Percentiles rank a stretch among this genome's conserved stretches.
These are phyloP conservation scores for Mimas tiliae DNA, from an alignment of 2,888 invertebrate species.

Conservation along the genomic window DNA sequence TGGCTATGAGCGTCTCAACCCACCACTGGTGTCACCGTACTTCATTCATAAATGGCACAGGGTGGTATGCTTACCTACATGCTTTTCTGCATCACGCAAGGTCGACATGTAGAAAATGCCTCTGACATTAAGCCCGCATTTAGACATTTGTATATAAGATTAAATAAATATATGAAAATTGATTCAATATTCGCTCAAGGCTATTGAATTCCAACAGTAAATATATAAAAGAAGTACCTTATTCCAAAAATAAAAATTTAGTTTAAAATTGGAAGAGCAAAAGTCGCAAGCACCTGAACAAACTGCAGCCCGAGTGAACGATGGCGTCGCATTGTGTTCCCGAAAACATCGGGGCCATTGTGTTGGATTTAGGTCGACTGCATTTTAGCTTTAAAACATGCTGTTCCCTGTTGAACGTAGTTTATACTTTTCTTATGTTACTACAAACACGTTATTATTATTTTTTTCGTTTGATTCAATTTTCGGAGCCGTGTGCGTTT, in stretches of 20 bases:
- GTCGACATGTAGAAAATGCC: no score
- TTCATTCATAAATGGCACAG: no score
- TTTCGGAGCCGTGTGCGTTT: not conserved
- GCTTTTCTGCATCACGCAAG: no score
- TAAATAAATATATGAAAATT: no score
- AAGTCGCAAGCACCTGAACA: conserved; percentile 63
- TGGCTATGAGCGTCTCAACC: no score
- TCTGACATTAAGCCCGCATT: no score
- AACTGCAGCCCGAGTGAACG: conserved; percentile 58
- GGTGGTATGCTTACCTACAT: no score
- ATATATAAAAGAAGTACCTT: conserved; percentile 18
- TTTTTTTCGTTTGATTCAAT: not conserved
- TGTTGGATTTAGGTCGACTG: conserved; percentile 67
- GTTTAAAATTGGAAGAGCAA: conserved; percentile 43
- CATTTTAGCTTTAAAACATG: conserved; percentile 61
- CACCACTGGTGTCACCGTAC: no score
- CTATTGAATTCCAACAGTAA: not conserved
- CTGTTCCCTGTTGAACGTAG: conserved; percentile 44
- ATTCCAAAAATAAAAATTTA: conserved; percentile 48
- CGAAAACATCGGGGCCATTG: conserved; percentile 69
- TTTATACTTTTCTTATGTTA: conserved; percentile 34
- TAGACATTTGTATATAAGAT: no score
- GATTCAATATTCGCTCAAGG: not conserved
- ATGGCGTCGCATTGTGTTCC: conserved; percentile 66
- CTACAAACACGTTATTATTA: conserved; percentile 34